Evolutionary conservation across 2,113 vertebrate genomes (phyloP).

Genomic region (Ctenomys sociabilis): DNA sequence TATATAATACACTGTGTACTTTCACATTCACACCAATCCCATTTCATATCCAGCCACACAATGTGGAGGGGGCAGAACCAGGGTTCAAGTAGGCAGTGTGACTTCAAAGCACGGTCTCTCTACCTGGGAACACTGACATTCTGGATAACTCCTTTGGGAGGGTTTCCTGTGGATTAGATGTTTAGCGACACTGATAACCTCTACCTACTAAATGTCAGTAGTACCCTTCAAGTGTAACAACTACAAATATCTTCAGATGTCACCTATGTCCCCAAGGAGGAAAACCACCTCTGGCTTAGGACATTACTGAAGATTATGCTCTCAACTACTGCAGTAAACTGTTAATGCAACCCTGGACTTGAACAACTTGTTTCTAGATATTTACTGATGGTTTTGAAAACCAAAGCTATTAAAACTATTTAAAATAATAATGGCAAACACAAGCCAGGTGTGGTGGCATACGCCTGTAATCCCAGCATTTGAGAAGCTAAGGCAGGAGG

Average conservation of each 20-base stretch:
- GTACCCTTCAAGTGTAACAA: background rate
- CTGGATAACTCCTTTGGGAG: background rate
- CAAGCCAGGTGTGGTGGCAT: background rate
- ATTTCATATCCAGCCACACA: background rate
- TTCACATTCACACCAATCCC: background rate
- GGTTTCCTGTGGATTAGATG: background rate
- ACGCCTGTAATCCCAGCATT: background rate
- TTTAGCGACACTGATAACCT: background rate
- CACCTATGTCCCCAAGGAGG: background rate
- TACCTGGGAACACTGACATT: background rate
- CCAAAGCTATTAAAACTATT: background rate
- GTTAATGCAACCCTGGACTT: background rate
- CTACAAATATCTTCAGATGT: background rate
- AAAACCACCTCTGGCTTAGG: background rate
- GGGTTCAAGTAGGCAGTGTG: background rate
- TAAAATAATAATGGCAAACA: background rate
- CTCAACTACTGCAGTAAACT: background rate
- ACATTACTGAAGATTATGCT: background rate
- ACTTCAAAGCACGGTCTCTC: background rate
- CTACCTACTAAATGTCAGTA: background rate
- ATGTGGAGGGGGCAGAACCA: background rate
- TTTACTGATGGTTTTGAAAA: background rate
- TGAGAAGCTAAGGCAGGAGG: background rate
- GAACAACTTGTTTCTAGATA: conserved; percentile 31
- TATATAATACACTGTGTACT: too few relatives aligned